Evolutionary conservation across 2,113 vertebrate genomes (phyloP), one percentile per base, ranked within the genome.

Genomic region (Hyperopisus bebe): DNA sequence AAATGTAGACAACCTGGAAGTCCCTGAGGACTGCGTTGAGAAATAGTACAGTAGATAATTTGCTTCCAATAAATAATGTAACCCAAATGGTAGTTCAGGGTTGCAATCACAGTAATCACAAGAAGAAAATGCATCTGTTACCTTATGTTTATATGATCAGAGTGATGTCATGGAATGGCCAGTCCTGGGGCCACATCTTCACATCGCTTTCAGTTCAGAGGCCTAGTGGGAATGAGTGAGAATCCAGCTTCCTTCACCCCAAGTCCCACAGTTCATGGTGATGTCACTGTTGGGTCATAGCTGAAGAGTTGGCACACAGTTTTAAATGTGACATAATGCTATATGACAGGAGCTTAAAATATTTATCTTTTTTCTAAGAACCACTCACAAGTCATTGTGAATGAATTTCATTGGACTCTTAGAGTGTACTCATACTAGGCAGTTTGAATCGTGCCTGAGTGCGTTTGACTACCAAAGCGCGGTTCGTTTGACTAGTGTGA

Each of bases 101-200:
- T 84, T 53, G 62, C 87, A 87, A 31, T 86, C 84, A 48, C 90
- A 93, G 93, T 88, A 90, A 89, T 94, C 91, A 91, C 13, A 58
- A 86, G 90, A 91, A 27, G 11, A 27, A 27, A 66, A 66, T 66
- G n/a, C 3, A 66, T 87, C 50, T 90, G 85, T 90, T 77, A 85
- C 88, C 90, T 87, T 85, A 11, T 86, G 90, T 50, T 90, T 90
- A 90, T 86, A 80, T 90, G 91, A 92, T 92, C 86, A 92, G 92
- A 93, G 91, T 70, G 48, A 55, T 77, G 48, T 19, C 44, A 15
- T 70, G 77, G 35, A 80, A 89, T 55, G 91, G 90, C 51, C 27
- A 46, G 91, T 90, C 74, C 87, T 91, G 89, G 24, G 31, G 66
- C 13, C 66, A 77, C 58, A 27, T 35, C 48, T 89, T 47, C 47